Base-by-base conservation (phyloP, 2,888 invertebrate genomes). In the Lasioglossum pauxillum region DNA sequence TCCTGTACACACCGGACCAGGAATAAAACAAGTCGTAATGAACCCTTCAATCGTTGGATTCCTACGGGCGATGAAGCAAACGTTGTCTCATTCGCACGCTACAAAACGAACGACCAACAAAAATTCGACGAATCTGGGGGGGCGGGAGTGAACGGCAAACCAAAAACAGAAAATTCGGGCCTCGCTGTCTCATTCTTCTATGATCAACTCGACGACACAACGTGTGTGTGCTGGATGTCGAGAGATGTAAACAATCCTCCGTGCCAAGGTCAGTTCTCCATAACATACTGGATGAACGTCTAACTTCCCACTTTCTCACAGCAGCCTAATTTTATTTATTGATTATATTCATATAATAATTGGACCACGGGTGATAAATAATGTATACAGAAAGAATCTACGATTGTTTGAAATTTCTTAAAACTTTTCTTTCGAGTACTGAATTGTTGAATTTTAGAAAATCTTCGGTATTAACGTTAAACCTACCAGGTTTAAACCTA, bases 61-160 rank as follows among this genome's bases (percentile, higher is more conserved):
- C 88, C 84, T 86, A 83, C 69, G 77, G 69, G 85, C 77, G 88
- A 84, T 64, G 88, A 91, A 91, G 91, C 90, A 89, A 82, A 69
- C 69, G 69, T 89, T 49, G 85, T 73, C 49, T 85, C 91, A 91
- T 91, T 91, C 91, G 85, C 91, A 86, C 83, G 74, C 90, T 88
- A 90, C 84, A 88, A 75, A 83, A 85, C 60, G 78, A 79, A 64
- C 64, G 31, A 83, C 19, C 19, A 49, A 49, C 19, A 19, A 57
- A 73, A 86, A 84, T 82, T 81, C 74, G 82, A 85, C 83, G 77
- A 76, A 60, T 35, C 60, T 67, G 78, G 31, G 64, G 27, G 5
- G 44, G 53, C 23, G 57, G 53, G 35, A 46, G n/a, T 14, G 35
- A 75, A 64, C 35, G n/a, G 27, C 44, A 46, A 75, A 27, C 46